A percentile compares a stretch with the other conserved stretches of the same genome.
Evolutionary conservation across 2,113 vertebrate species (phyloP).

Genomic region (Mesocricetus auratus): DNA sequence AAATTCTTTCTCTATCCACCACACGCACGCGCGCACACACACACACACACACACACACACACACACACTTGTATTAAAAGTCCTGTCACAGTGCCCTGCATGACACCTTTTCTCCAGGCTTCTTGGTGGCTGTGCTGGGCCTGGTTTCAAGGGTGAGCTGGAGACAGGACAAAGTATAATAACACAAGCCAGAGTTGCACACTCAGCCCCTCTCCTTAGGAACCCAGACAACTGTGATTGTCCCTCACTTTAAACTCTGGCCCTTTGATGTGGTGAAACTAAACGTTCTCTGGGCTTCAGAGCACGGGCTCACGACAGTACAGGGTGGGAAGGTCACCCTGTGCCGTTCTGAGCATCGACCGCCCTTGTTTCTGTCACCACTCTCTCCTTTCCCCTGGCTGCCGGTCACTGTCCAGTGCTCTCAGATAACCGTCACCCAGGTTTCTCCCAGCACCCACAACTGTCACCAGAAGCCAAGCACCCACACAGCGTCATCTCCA

Average conservation of each 20-base stretch:
- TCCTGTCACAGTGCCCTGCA: neutral
- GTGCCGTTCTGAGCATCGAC: accelerated
- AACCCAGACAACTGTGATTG: neutral
- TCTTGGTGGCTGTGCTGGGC: neutral
- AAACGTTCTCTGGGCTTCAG: neutral
- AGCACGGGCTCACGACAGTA: no score
- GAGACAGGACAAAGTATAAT: neutral
- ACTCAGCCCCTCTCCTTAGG: neutral
- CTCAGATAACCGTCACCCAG: neutral
- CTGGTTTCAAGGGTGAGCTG: neutral
- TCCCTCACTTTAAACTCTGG: neutral
- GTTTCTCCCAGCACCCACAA: neutral
- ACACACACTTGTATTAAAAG: neutral
- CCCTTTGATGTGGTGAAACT: neutral
- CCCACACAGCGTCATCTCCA: no score
- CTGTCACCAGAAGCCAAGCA: neutral
- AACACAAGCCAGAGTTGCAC: no score
- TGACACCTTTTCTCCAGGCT: neutral
- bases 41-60: neutral
- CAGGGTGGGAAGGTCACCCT: neutral
- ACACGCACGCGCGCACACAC: neutral
- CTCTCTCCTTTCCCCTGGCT: neutral
- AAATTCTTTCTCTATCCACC: neutral
- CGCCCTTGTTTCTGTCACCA: neutral
- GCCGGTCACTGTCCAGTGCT: neutral